Evolutionary conservation across 2,113 vertebrate genomes (phyloP).

Genomic region (Coptodon rendalli): DNA sequence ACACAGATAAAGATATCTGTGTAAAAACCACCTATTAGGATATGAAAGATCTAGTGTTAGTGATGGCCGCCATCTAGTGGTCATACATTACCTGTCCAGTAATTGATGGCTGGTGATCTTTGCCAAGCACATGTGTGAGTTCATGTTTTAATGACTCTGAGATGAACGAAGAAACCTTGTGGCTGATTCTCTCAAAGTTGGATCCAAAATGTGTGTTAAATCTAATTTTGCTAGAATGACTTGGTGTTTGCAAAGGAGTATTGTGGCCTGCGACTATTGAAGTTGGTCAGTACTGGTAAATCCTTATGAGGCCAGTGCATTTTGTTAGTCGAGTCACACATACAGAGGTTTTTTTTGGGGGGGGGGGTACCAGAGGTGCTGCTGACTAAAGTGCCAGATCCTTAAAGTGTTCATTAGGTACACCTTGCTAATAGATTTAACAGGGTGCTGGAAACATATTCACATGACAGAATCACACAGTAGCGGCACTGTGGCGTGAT

Average conservation of each 20-base stretch:
- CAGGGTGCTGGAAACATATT: background rate
- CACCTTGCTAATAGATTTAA: background rate
- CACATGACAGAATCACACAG: background rate
- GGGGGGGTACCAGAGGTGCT: background rate
- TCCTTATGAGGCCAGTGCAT: background rate
- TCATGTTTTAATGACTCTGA: background rate
- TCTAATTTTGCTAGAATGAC: background rate
- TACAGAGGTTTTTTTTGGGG: too few relatives aligned
- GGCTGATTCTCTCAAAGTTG: background rate
- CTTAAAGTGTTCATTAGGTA: background rate
- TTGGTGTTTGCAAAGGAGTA: background rate
- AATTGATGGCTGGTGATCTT: background rate
- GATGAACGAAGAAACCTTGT: background rate
- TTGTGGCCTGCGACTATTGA: background rate
- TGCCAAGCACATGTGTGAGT: background rate
- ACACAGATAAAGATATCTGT: background rate
- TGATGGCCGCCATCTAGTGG: conserved; percentile 44
- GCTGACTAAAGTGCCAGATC: background rate
- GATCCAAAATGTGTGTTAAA: background rate
- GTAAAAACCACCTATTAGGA: background rate
- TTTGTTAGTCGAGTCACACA: background rate
- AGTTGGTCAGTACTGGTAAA: background rate
- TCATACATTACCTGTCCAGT: background rate
- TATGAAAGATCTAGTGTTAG: background rate
- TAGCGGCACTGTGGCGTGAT: background rate